Base-by-base conservation (phyloP, 2,888 invertebrate species). In the Ctenicera cuprea region DNA sequence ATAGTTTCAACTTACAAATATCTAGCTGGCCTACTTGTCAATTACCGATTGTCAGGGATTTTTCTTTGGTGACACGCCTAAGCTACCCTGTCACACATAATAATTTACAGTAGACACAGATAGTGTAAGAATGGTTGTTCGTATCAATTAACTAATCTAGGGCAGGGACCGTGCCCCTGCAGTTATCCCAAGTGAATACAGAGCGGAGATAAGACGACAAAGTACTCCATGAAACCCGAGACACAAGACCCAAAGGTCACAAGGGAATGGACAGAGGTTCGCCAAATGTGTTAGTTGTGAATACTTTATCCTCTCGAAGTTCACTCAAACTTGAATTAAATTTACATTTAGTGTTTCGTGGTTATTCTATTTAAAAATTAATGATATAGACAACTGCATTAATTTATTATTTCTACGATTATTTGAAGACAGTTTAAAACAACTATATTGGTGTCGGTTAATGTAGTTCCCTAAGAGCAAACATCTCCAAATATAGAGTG, bases 101-200 rank as follows among this genome's bases (percentile, higher is more conserved):
- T 61, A 61, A 61, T 20, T 41, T 38, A 18, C 61, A 61, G 41
- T 61, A 38, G 61, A 61, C 59, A 33, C 22, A 59, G 61, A 41
- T 61, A 41, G 61, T 41, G 61, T 61, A 61, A 61, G 61, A 63
- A 63, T 63, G 63, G 63, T 37, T 50, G 65, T 50, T 65, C 50
- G 45, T 65, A 50, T 65, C 65, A 65, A 65, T 65, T 65, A 65
- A 45, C 65, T 65, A 65, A 65, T 65, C 65, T 50, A 18, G 37
- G 50, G 50, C 37, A 50, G 48, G 33, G 38, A 30, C 50, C 37
- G 33, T 37, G 48, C 33, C 48, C 48, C 59, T n/a, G n/a, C 59
- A 59, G 65, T 37, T 48, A 65, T 50, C 65, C 50, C 48, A 37
- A 50, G 65, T 50, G 65, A 33, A 65, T 65, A 65, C 50, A 37